Evolutionary conservation across 2,888 invertebrate genomes (phyloP).

Genomic region (Campoplex nolae): DNA sequence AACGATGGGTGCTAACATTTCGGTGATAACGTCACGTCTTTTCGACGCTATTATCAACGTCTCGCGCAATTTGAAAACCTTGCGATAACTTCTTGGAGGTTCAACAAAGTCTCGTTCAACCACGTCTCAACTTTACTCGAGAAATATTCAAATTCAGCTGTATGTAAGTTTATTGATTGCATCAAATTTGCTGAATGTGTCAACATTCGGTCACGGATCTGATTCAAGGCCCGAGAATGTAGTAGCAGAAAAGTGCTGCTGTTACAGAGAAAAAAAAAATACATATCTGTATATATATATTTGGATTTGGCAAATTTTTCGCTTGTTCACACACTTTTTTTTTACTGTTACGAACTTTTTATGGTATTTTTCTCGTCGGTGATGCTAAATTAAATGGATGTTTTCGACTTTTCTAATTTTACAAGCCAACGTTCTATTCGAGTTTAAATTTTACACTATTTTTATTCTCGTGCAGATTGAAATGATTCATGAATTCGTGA

Average conservation of each 20-base stretch:
- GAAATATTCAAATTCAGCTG: neutral
- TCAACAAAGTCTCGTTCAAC: neutral
- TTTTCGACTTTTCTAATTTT: neutral
- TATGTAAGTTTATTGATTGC: neutral
- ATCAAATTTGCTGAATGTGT: neutral
- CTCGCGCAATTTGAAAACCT: constrained; percentile 24
- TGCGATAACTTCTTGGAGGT: constrained; percentile 24
- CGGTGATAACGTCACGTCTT: constrained; percentile 24
- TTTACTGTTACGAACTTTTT: neutral
- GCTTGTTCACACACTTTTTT: neutral
- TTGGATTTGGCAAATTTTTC: neutral
- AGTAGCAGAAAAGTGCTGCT: neutral
- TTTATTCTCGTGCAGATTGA: neutral
- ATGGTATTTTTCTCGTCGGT: neutral
- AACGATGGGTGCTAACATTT: constrained; percentile 2
- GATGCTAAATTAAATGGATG: neutral
- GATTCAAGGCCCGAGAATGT: neutral
- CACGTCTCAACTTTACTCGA: neutral
- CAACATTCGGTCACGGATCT: neutral
- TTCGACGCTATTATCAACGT: constrained; percentile 33
- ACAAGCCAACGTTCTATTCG: neutral
- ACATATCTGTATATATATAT: too few relatives aligned
- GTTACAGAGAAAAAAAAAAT: neutral
- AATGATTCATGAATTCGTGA: neutral
- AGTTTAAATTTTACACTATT: neutral